Evolutionary conservation across 2,113 vertebrate species (phyloP), one percentile per base, ranked within the genome.

Genomic region (Perca schrenkii): DNA sequence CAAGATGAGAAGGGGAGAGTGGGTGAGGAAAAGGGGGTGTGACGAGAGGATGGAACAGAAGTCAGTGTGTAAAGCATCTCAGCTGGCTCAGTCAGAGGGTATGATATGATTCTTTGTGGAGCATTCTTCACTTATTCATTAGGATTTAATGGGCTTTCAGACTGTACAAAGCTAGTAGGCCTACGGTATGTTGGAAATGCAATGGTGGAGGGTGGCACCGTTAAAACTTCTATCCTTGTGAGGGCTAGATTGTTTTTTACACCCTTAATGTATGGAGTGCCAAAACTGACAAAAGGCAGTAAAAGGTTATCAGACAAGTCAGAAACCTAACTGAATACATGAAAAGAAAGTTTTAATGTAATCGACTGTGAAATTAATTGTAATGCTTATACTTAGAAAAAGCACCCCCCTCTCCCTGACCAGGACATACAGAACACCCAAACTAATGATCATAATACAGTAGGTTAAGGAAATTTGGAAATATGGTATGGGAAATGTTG

Each of bases 101-200:
- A 47, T 6, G 1, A 43, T 15, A 16, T 47, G 61, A 63, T 52
- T 67, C 65, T 70, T 78, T 84, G 53, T 2, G 0, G 43, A 61
- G 21, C 67, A 15, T 56, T 74, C 28, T 25, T 79, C 50, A 31
- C 36, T 86, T 71, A 82, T 79, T 90, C 66, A 79, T 84, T 8
- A 53, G 57, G 53, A 62, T 66, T 82, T 86, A 70, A 85, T 77
- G 40, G 68, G 8, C 1, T 77, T 84, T 72, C 6, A 10, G 34
- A 61, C 1, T 50, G 43, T 66, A 6, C 63, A 70, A 31, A 31
- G 31, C 0, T 36, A 65, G 25, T 62, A 11, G 40, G 40, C 40
- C 40, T 43, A 28, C 14, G n/a, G 15, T 19, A 17, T 46, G 49
- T 17, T 73, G 43, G 22, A 34, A 25, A 34, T 10, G 68, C 0